A percentile compares a stretch with the other conserved stretches of the same genome.
phyloP scores from a whole-genome alignment of 2,797 vertebrate genomes.

The Hemibagrus guttatus region DNA sequence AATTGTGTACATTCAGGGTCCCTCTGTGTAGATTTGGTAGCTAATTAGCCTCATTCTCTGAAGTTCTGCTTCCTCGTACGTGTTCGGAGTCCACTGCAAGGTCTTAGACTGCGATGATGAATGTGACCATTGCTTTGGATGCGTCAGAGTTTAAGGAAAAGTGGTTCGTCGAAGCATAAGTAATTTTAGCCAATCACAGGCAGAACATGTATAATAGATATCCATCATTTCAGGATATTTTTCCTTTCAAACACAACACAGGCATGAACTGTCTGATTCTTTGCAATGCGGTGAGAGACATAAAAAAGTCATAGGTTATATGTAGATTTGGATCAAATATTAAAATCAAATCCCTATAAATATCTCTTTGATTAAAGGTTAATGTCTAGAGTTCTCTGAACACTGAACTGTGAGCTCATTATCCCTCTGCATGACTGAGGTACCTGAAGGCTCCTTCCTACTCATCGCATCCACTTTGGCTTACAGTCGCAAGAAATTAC shows the following conservation, averaged over 20 bases:
- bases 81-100: background rate
- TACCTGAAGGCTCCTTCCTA: conserved; percentile 39
- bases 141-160: background rate
- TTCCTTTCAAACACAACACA: background rate
- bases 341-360: conserved; percentile 22
- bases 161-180: background rate
- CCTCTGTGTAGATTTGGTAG: background rate
- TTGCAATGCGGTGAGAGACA: background rate
- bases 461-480: conserved; percentile 45
- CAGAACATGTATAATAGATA: background rate
- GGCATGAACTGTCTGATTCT: background rate
- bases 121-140: conserved; percentile 20
- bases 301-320: background rate
- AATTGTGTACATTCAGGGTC: conserved; percentile 7
- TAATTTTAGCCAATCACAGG: background rate
- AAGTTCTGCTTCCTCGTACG: background rate
- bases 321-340: background rate
- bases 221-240: background rate
- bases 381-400: background rate
- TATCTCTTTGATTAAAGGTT: conserved; percentile 27
- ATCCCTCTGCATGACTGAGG: conserved; percentile 33
- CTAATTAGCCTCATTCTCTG: conserved; percentile 26
- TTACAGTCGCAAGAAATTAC: conserved; percentile 55
- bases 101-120: conserved; percentile 1
- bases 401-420: conserved; percentile 36